Base-by-base conservation (phyloP, 1,140 invertebrate species). In the Scaptomyza pallida region DNA sequence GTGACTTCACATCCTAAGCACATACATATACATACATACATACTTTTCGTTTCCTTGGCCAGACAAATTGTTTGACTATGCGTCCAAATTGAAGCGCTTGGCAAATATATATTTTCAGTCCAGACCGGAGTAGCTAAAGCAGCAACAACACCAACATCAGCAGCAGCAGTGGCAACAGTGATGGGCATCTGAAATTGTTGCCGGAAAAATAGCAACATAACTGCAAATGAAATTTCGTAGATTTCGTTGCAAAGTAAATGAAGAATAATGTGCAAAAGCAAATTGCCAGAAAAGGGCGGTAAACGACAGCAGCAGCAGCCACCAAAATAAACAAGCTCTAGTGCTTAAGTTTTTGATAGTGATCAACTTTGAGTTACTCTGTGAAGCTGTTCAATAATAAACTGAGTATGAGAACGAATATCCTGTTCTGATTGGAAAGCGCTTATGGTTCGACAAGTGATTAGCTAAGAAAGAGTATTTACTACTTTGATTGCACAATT, bases 151-250 rank as follows among this genome's bases (percentile, higher is more conserved):
- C n/a, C n/a, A n/a, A n/a, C n/a, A n/a, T 13, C 15, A 33, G 3
- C n/a, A 5, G 19, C 21, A 23, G 44, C 10, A 19, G 19, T 21
- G 13, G 44, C 44, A 26, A 10, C 10, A 16, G 10, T 13, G 26
- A 15, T 17, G 26, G 33, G 35, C 40, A 43, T 43, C 50, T 16
- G 30, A 63, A 52, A 54, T 77, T 63, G 65, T 61, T 72, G 62
- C 72, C 59, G 60, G 40, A 43, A 83, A 82, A 83, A 85, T 85
- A 65, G 64, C 80, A 85, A 75, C 81, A 85, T 85, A 85, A 85
- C 81, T 85, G 81, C 81, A 86, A 86, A 88, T 86, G 81, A 86
- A 86, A 88, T 86, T 86, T 81, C 78, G 73, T 78, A 81, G 82
- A 86, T 86, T 86, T 81, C 44, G 68, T 57, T 77, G 74, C 81